Evolutionary conservation across 1,140 invertebrate species (phyloP).

Genomic region (Centruroides sculpturatus): DNA sequence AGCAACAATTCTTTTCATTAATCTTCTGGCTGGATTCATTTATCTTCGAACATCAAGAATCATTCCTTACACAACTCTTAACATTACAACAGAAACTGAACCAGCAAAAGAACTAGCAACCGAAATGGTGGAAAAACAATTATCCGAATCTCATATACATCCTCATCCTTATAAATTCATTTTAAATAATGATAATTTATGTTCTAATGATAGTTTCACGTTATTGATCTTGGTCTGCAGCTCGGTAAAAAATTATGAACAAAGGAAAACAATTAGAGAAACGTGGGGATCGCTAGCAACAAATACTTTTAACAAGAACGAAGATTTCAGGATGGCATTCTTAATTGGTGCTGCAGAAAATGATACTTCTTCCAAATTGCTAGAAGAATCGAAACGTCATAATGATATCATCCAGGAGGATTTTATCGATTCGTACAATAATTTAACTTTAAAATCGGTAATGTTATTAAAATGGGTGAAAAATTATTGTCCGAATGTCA

Average conservation of each 20-base stretch:
- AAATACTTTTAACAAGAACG: conserved; percentile 8
- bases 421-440: conserved; percentile 26
- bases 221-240: conserved; percentile 61
- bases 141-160: neutral
- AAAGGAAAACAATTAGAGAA: conserved; percentile 51
- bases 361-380: conserved; percentile 1
- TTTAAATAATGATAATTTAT: conserved; percentile 1
- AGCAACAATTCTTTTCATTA: no score
- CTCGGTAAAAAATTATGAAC: conserved; percentile 45
- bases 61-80: no score
- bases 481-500: conserved; percentile 43
- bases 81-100: no score
- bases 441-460: conserved; percentile 26
- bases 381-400: conserved; percentile 11
- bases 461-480: conserved; percentile 34
- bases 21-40: no score
- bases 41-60: no score
- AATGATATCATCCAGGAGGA: conserved; percentile 18
- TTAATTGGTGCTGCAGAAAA: conserved; percentile 10
- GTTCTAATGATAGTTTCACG: conserved; percentile 12
- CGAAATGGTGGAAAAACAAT: no score
- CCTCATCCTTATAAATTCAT: conserved; percentile 1
- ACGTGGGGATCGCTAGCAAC: conserved; percentile 49
- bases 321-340: conserved; percentile 11
- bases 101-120: no score